Conservation (phyloP, 2,888 invertebrate species). For the Minunthozetes semirufus region DNA sequence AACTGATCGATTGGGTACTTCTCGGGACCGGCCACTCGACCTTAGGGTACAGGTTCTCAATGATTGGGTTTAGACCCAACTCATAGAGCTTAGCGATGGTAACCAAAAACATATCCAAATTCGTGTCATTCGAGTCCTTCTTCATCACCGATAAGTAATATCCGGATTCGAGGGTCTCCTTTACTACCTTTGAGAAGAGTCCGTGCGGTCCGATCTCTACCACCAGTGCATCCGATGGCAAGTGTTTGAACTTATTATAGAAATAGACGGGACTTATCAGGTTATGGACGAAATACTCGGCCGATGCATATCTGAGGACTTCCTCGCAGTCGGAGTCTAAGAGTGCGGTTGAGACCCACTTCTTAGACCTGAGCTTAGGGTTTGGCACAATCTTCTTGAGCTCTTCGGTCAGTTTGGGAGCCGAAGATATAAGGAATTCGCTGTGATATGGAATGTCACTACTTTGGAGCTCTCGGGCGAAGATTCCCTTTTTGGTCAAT, state of each 20-base stretch:
- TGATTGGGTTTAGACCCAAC: conserved; percentile 69
- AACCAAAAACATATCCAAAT: conserved; percentile 56
- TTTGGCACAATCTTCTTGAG: neutral
- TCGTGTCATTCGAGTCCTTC: conserved; percentile 60
- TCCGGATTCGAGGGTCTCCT: conserved; percentile 54
- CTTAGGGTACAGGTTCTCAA: conserved; percentile 61
- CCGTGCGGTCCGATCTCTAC: conserved; percentile 90
- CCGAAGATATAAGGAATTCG: neutral
- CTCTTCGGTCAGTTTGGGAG: neutral
- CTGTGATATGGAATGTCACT: neutral
- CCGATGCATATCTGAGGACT: conserved; percentile 70
- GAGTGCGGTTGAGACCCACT: conserved; percentile 89
- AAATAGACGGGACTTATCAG: conserved; percentile 84
- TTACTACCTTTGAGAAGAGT: conserved; percentile 83
- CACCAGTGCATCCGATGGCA: conserved; percentile 79
- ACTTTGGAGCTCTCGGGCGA: neutral
- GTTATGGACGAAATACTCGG: conserved; percentile 93
- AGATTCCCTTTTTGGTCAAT: neutral
- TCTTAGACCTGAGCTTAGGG: conserved; percentile 69
- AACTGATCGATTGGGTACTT: conserved; percentile 82
- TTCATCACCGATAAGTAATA: conserved; percentile 72
- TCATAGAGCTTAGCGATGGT: conserved; percentile 73
- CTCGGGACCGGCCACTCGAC: conserved; percentile 69
- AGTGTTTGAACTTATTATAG: conserved; percentile 72
- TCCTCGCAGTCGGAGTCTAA: conserved; percentile 65